phyloP scores from a whole-genome alignment of 1,140 invertebrate genomes.

The Pseudomyrmex dendroicus region DNA sequence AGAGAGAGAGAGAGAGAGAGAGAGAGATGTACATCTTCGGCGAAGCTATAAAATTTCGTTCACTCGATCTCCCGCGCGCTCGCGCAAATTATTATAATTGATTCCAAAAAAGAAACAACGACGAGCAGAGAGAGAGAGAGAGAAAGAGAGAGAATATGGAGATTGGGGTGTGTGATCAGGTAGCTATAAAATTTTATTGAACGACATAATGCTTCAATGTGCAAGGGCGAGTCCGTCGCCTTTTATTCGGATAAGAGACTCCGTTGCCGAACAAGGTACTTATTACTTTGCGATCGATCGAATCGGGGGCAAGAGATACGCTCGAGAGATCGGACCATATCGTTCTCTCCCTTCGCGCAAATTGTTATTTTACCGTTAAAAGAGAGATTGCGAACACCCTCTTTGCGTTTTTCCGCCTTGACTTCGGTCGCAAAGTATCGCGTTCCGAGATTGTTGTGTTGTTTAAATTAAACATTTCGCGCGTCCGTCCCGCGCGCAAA shows the following conservation, averaged over 20 bases:
- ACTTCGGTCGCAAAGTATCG: no score
- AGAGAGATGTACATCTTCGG: constrained; percentile 13
- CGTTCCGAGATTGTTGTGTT: no score
- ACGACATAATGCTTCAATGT: constrained; percentile 60
- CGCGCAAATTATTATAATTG: constrained; percentile 64
- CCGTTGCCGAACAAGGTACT: constrained; percentile 39
- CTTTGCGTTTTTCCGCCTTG: no score
- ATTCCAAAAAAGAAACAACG: constrained; percentile 13
- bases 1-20: background rate
- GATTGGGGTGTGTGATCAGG: constrained; percentile 33
- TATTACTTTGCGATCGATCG: constrained; percentile 43
- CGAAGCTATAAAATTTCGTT: constrained; percentile 56
- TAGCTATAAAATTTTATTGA: constrained; percentile 61
- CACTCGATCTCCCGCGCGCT: constrained; percentile 34
- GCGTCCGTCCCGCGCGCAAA: no score
- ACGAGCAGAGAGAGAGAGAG: constrained; percentile 21
- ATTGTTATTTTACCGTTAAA: no score
- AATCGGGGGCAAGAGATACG: constrained; percentile 2
- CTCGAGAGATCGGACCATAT: background rate
- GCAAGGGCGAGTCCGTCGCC: constrained; percentile 5
- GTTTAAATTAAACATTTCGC: no score
- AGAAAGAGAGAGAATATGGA: constrained; percentile 29
- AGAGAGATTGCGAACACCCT: no score
- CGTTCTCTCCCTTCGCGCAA: background rate
- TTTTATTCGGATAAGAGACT: constrained; percentile 42